Percentiles rank a stretch among this genome's conserved stretches.
Conservation (phyloP, 2,113 vertebrate genomes). For the Coptodon rendalli region DNA sequence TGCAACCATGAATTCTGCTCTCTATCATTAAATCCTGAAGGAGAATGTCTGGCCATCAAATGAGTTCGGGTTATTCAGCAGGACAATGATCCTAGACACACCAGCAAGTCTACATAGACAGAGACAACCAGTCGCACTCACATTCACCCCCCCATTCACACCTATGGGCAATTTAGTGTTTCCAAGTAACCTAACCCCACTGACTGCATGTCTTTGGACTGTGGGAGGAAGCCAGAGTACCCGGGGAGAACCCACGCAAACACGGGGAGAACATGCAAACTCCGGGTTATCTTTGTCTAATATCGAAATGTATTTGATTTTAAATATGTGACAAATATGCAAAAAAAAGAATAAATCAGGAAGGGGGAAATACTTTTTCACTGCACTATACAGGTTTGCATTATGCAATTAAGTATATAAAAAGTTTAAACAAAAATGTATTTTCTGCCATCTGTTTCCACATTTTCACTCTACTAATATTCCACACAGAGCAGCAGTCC, state of each 20-base stretch:
- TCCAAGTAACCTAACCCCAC: background rate
- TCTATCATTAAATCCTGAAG: background rate
- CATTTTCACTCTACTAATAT: background rate
- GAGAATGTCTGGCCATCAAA: background rate
- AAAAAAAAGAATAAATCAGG: background rate
- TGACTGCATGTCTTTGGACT: background rate
- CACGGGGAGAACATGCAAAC: background rate
- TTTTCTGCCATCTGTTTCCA: background rate
- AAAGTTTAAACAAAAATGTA: background rate
- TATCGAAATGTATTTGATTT: background rate
- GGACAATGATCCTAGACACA: background rate
- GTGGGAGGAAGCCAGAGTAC: background rate
- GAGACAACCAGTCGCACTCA: rapidly evolving
- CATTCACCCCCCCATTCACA: background rate
- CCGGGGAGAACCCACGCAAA: background rate
- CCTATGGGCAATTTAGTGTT: background rate
- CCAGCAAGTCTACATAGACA: background rate
- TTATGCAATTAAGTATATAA: background rate
- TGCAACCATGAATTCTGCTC: background rate
- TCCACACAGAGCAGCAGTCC: background rate
- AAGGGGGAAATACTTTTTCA: background rate
- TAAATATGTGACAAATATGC: background rate
- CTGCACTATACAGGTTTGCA: background rate
- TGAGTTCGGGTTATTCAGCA: rapidly evolving
- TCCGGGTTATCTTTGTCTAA: background rate